Evolutionary conservation across 2,113 vertebrate species (phyloP).

Genomic region (Lanius collurio): DNA sequence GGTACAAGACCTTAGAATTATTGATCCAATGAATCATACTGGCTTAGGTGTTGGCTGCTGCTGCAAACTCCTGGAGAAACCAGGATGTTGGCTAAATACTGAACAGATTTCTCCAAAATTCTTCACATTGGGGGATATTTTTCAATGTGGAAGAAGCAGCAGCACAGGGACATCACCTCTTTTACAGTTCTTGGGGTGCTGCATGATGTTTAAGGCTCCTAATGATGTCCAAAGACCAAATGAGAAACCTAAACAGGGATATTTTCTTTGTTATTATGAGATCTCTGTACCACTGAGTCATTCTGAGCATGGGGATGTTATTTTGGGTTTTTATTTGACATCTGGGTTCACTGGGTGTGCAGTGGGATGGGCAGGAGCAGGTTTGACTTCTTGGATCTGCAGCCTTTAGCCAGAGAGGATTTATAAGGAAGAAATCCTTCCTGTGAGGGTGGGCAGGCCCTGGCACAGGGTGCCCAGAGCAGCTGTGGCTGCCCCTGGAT

Average conservation of each 20-base stretch:
- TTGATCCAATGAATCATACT: slow-evolving; percentile 68
- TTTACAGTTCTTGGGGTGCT: background rate
- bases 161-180: rapidly evolving
- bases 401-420: background rate
- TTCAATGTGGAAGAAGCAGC: background rate
- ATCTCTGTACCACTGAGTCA: rapidly evolving
- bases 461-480: background rate
- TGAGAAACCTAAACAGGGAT: rapidly evolving
- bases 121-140: background rate
- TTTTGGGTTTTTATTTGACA: background rate
- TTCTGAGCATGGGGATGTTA: background rate
- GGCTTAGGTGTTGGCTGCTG: slow-evolving; percentile 42
- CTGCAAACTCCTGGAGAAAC: background rate
- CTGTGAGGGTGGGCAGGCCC: background rate
- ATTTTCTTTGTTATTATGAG: background rate
- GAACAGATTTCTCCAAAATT: background rate
- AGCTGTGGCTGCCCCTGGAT: background rate
- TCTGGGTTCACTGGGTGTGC: background rate
- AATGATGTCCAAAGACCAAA: background rate
- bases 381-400: background rate
- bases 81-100: background rate
- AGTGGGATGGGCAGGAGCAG: background rate
- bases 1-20: slow-evolving; percentile 62
- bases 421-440: background rate
- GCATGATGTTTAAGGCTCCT: too few relatives aligned